These are phyloP conservation scores for Lethenteron camtschaticum DNA, from an alignment of 2,113 vertebrate species.

Conservation along the genomic window DNA sequence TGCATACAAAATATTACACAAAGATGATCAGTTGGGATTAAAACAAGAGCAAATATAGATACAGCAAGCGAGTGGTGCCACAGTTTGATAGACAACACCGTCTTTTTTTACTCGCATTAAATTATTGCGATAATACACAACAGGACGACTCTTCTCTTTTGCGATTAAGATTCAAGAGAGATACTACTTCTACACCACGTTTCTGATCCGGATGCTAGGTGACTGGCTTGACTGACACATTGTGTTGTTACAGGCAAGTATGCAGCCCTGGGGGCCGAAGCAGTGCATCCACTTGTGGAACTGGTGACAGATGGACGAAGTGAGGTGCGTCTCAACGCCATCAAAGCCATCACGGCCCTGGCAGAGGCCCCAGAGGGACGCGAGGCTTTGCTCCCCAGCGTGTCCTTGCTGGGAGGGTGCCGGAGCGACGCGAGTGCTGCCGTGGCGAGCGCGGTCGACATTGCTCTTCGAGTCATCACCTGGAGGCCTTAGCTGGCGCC, in stretches of 20 bases:
- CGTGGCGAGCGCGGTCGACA: constrained; percentile 22
- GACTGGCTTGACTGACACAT: background rate
- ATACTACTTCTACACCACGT: too few species aligned
- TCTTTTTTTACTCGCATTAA: too few species aligned
- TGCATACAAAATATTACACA: too few species aligned
- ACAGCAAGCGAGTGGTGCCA: too few species aligned
- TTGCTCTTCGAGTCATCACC: constrained; percentile 31
- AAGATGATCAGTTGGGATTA: too few species aligned
- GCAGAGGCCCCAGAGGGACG: constrained; percentile 34
- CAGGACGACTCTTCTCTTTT: too few species aligned
- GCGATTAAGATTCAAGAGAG: too few species aligned
- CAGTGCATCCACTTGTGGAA: constrained; percentile 22
- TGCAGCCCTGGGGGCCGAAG: constrained; percentile 24
- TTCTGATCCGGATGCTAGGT: too few species aligned
- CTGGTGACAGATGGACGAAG: constrained; percentile 17
- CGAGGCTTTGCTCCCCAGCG: constrained; percentile 14
- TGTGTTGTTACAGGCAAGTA: constrained; percentile 27
- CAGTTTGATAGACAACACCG: too few species aligned
- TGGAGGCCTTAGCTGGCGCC: constrained; percentile 33
- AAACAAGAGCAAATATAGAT: too few species aligned
- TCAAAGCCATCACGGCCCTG: constrained; percentile 37
- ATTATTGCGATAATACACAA: too few species aligned
- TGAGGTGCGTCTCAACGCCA: constrained; percentile 23
- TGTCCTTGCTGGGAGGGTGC: constrained; percentile 12
- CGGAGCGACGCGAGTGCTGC: constrained; percentile 12